Percentiles rank a stretch among this genome's conserved stretches.
phyloP scores from a whole-genome alignment of 2,888 invertebrate species.

The Eutolmus rufibarbis region DNA sequence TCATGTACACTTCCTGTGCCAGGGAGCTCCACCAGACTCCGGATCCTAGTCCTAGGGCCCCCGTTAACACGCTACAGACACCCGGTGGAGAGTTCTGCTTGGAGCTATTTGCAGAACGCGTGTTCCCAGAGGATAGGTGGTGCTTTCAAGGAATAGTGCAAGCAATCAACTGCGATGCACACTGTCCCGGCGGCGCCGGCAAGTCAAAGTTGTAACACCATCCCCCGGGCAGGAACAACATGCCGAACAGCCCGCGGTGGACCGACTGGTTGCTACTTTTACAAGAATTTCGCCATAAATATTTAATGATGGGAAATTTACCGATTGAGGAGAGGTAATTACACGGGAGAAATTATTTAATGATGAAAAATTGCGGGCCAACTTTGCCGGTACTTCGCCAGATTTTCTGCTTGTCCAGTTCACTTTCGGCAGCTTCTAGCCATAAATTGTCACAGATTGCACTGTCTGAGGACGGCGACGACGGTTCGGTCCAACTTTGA shows the following conservation, averaged over 20 bases:
- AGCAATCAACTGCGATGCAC: constrained; percentile 14
- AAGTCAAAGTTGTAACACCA: constrained; percentile 24
- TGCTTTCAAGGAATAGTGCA: background rate
- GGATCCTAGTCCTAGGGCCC: background rate
- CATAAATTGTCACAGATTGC: constrained; percentile 27
- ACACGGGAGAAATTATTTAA: constrained; percentile 43
- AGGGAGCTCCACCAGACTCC: background rate
- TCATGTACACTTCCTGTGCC: constrained; percentile 23
- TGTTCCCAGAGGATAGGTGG: background rate
- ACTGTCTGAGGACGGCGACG: background rate
- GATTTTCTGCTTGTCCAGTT: background rate
- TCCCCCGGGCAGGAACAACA: background rate
- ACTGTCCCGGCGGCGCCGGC: background rate
- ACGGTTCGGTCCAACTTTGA: background rate
- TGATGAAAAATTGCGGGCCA: constrained; percentile 33
- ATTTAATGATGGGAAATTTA: constrained; percentile 55
- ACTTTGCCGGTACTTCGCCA: background rate
- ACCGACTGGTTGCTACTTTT: background rate
- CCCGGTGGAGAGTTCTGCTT: background rate
- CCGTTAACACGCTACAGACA: constrained; percentile 25
- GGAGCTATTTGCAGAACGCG: constrained; percentile 9
- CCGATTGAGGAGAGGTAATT: constrained; percentile 50
- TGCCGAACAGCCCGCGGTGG: background rate
- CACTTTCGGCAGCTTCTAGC: background rate
- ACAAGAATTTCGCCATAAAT: constrained; percentile 50